Base-by-base conservation (phyloP, 2,113 vertebrate genomes). In the Saguinus imperator region DNA sequence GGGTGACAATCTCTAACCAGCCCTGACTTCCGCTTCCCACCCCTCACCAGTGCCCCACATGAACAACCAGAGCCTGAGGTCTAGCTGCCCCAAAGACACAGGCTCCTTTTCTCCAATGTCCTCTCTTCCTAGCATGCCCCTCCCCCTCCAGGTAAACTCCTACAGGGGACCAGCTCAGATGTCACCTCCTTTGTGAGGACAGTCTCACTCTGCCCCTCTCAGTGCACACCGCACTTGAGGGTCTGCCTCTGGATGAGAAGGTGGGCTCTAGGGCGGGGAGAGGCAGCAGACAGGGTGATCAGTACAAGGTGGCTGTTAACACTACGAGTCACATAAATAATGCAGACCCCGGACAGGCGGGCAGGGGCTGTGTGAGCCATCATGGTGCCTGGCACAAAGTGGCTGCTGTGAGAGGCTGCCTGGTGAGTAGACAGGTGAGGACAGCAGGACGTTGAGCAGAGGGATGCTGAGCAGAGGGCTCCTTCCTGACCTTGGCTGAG, bases 251-350 rank as follows among this genome's bases (percentile, higher is more conserved):
- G 8, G 35, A 81, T 23, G 58, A 73, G 81, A 85, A 94, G 17
- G 20, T n/a, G 68, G 57, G 37, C 57, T 87, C 58, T 27, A 17
- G 8, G 18, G n/a, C 25, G 17, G 1, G 13, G 14, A 89, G 21
- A 68, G 58, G 35, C 72, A 93, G 50, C 2, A 50, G 80, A 73
- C 72, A 89, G 48, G 82, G 91, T 40, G 43, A 88, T 27, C 61
- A 70, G 80, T 79, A 91, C 37, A 45, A 86, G 58, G 79, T 81
- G 80, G 48, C 76, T 81, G 40, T 92, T 32, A 73, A n/a, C 96
- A 95, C 70, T 73, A 21, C 3, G 14, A 70, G 64, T 68, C 79
- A 94, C 87, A 96, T 87, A 79, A 86, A 94, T 50, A 76, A 87
- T 5, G 58, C 3, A 1, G 73, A 13, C 48, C 90, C 79, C 32